Conservation (phyloP, 2,113 vertebrate genomes). For the Entomyzon cyanotis region DNA sequence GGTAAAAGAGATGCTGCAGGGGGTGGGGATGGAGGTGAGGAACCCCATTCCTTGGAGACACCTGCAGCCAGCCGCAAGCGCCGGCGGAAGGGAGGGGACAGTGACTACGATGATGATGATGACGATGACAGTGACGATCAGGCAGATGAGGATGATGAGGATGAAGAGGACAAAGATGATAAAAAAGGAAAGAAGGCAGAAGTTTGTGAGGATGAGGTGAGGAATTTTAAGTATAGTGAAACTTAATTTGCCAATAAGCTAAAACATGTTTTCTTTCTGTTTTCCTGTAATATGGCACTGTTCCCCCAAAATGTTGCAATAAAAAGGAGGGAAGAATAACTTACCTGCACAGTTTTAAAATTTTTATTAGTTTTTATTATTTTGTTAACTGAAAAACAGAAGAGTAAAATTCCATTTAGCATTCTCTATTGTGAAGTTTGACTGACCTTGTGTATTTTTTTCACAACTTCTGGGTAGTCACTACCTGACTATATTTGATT, state of each 20-base stretch:
- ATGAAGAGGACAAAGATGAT: conserved; percentile 89
- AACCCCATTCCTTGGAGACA: conserved; percentile 73
- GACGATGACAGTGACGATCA: conserved; percentile 89
- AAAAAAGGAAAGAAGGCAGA: conserved; percentile 89
- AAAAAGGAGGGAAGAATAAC: background rate
- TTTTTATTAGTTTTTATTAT: background rate
- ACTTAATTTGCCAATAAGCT: background rate
- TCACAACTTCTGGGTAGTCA: background rate
- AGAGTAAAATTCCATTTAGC: background rate
- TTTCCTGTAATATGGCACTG: background rate
- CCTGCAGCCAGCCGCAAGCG: conserved; percentile 80
- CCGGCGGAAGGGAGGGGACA: conserved; percentile 85
- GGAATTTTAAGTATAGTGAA: background rate
- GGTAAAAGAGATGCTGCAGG: conserved; percentile 80
- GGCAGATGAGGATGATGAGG: conserved; percentile 91
- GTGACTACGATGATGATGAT: conserved; percentile 89
- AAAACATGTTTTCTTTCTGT: background rate
- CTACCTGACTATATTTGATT: background rate
- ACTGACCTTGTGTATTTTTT: background rate
- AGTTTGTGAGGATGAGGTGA: conserved; percentile 90
- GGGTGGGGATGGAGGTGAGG: conserved; percentile 75
- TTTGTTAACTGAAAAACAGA: background rate
- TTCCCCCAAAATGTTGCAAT: background rate
- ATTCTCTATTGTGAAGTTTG: background rate
- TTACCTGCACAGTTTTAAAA: accelerated